Percentiles rank a stretch among this genome's conserved stretches.
Evolutionary conservation across 2,113 vertebrate species (phyloP).

Genomic region (Nycticebus coucang): DNA sequence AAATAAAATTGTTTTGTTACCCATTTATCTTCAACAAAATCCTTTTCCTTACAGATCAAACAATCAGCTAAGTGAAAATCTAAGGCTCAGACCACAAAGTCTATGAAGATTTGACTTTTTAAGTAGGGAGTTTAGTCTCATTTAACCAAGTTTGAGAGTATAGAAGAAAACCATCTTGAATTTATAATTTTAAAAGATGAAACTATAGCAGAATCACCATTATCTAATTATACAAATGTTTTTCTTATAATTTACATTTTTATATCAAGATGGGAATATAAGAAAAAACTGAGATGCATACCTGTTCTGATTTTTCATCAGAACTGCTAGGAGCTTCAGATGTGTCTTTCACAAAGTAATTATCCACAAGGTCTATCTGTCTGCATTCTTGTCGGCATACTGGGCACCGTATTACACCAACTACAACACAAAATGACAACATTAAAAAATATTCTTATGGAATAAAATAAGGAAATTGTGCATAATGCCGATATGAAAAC

Average conservation of each 20-base stretch:
- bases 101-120: background rate
- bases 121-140: conserved; percentile 10
- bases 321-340: conserved; percentile 92
- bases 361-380: conserved; percentile 97
- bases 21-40: conserved; percentile 47
- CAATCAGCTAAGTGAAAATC: conserved; percentile 34
- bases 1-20: conserved; percentile 47
- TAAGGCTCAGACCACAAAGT: conserved; percentile 48
- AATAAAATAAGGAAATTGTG: background rate
- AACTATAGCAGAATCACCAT: background rate
- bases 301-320: conserved; percentile 96
- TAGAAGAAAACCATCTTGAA: conserved; percentile 7
- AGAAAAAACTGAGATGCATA: conserved; percentile 75
- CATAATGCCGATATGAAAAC: background rate
- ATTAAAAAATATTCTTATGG: conserved; percentile 53
- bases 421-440: conserved; percentile 80
- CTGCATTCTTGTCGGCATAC: conserved; percentile 98
- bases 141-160: background rate
- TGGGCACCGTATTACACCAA: conserved; percentile 95
- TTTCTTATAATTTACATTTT: conserved; percentile 41
- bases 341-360: conserved; percentile 98
- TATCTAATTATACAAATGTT: conserved; percentile 37
- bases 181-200: conserved; percentile 43
- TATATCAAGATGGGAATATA: conserved; percentile 25
- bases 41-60: conserved; percentile 19